A percentile compares a stretch with the other conserved stretches of the same genome.
Conservation (phyloP, 2,113 vertebrate species). For the Microcebus griseorufus region DNA sequence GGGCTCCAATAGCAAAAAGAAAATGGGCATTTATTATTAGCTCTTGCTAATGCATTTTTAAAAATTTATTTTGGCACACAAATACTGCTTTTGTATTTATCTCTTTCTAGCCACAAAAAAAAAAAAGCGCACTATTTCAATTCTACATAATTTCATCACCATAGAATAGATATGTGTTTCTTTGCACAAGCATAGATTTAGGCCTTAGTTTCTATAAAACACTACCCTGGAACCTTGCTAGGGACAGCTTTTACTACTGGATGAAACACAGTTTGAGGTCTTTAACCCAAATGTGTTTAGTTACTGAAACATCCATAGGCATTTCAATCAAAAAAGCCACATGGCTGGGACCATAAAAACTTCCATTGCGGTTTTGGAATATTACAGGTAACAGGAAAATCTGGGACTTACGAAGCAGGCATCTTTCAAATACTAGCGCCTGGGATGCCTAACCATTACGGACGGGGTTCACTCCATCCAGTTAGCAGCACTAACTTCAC, state of each 20-base stretch:
- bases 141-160: no score
- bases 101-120: neutral
- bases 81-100: neutral
- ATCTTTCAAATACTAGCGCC: neutral
- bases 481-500: neutral
- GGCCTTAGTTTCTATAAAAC: neutral
- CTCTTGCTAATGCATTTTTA: neutral
- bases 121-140: neutral
- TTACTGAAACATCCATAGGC: neutral
- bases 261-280: neutral
- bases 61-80: neutral
- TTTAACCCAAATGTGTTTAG: neutral
- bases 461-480: neutral
- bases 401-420: rapidly evolving
- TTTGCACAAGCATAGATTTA: neutral
- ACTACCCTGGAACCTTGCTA: rapidly evolving
- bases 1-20: neutral
- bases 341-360: neutral
- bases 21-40: neutral
- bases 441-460: no score
- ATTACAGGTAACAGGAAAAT: neutral
- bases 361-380: neutral
- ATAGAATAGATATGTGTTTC: rapidly evolving
- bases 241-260: rapidly evolving
- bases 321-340: neutral